Conservation (phyloP, 1,140 invertebrate species). For the Papilio xuthus region DNA sequence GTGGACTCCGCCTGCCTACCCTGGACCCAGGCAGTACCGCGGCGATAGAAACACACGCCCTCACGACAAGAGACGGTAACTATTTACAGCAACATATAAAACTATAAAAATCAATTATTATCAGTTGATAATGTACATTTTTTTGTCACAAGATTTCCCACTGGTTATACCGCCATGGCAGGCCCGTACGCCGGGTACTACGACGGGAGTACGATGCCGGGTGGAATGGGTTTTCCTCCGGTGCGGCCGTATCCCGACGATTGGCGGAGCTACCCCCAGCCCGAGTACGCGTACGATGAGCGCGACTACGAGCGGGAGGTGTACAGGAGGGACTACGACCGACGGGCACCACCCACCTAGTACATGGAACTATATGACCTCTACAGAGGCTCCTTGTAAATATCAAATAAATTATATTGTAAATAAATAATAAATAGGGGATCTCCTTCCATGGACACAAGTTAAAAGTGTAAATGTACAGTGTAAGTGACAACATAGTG, state of each 20-base stretch:
- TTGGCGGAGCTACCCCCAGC: constrained; percentile 70
- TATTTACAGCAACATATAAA: constrained; percentile 13
- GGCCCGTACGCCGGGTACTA: constrained; percentile 68
- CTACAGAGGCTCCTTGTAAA: constrained; percentile 54
- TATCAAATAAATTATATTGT: constrained; percentile 62
- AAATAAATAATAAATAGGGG: constrained; percentile 70
- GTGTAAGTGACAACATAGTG: constrained; percentile 79
- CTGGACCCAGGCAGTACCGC: constrained; percentile 71
- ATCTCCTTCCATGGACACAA: constrained; percentile 68
- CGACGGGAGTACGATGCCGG: constrained; percentile 61
- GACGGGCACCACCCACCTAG: constrained; percentile 72
- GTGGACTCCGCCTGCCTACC: constrained; percentile 74
- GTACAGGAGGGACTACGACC: constrained; percentile 74
- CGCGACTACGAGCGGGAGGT: constrained; percentile 75
- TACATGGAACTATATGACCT: constrained; percentile 46
- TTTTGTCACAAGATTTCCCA: constrained; percentile 55
- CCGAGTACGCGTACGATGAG: constrained; percentile 72
- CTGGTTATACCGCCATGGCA: constrained; percentile 61
- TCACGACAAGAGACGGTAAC: constrained; percentile 77
- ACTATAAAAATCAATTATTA: neutral
- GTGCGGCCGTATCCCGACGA: constrained; percentile 71
- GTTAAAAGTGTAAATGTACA: constrained; percentile 64
- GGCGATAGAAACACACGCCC: constrained; percentile 68
- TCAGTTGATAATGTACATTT: neutral
- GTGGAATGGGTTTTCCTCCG: constrained; percentile 70